Evolutionary conservation across 2,797 vertebrate species (phyloP).

Genomic region (Phylloscopus collybita): DNA sequence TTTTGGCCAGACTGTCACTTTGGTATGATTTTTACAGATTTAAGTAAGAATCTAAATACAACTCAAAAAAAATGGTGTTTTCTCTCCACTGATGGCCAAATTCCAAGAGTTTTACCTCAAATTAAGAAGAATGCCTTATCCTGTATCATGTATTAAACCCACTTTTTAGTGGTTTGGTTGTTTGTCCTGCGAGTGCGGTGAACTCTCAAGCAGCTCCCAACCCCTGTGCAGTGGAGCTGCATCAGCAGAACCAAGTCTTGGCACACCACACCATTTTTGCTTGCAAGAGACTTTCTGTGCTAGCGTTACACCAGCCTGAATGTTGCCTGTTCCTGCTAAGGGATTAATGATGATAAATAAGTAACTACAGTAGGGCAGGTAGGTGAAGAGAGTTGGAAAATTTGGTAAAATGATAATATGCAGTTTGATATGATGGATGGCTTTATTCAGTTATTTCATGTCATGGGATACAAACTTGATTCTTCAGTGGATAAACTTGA

Average conservation of each 20-base stretch:
- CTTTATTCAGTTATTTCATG: not conserved
- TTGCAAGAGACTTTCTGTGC: not conserved
- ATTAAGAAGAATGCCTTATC: not conserved
- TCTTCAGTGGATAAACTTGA: not conserved
- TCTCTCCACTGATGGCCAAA: not conserved
- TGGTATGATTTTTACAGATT: not conserved
- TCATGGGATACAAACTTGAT: not conserved
- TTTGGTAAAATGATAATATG: not conserved
- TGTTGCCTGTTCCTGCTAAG: not conserved
- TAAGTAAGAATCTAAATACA: not conserved
- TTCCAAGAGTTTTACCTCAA: not conserved
- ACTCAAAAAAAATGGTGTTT: not conserved
- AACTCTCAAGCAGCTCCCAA: not conserved
- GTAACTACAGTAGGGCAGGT: not conserved
- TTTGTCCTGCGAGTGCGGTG: not conserved
- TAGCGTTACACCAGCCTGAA: not conserved
- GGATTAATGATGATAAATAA: not conserved
- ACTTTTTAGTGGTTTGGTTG: not conserved
- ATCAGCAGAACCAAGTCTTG: not conserved
- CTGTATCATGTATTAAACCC: not conserved
- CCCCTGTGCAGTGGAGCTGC: not conserved
- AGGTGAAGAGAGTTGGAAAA: not conserved
- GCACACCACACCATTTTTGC: not conserved
- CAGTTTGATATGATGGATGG: not conserved
- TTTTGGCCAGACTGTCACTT: not conserved